Conservation (phyloP, 1,140 invertebrate genomes). For the Atta colombica region DNA sequence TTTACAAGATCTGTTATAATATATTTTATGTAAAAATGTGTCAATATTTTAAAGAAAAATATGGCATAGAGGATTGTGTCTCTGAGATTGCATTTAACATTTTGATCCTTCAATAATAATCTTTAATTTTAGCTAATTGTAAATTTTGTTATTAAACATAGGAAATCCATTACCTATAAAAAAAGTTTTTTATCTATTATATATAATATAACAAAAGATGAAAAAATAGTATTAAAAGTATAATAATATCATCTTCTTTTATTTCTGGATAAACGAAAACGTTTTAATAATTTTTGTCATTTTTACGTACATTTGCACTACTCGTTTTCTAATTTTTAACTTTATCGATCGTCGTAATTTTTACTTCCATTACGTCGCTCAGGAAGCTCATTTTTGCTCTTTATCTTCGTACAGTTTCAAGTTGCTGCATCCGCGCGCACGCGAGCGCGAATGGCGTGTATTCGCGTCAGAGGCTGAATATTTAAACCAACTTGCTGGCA, state of each 20-base stretch:
- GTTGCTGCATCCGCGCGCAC: conserved; percentile 24
- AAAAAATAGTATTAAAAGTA: not conserved
- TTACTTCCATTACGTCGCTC: not conserved
- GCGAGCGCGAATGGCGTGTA: conserved; percentile 58
- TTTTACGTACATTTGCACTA: not conserved
- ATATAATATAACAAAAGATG: not conserved
- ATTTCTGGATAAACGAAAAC: not conserved
- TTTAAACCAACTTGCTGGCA: conserved; percentile 81
- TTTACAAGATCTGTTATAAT: too few relatives aligned
- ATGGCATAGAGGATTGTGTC: too few relatives aligned
- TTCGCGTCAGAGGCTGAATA: conserved; percentile 77
- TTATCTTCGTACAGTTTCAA: conserved; percentile 4
- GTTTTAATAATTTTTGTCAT: not conserved
- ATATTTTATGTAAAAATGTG: too few relatives aligned
- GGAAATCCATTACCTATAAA: too few relatives aligned
- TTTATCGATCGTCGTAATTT: not conserved
- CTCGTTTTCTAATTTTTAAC: conserved; percentile 4
- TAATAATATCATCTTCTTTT: not conserved
- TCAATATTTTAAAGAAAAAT: too few relatives aligned
- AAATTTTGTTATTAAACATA: too few relatives aligned
- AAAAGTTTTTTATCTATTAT: too few relatives aligned
- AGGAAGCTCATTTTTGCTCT: conserved; percentile 15
- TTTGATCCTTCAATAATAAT: too few relatives aligned
- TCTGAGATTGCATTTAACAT: too few relatives aligned
- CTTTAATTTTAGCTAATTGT: too few relatives aligned